Base-by-base conservation (phyloP, 2,113 vertebrate genomes). In the Glaucidium brasilianum region DNA sequence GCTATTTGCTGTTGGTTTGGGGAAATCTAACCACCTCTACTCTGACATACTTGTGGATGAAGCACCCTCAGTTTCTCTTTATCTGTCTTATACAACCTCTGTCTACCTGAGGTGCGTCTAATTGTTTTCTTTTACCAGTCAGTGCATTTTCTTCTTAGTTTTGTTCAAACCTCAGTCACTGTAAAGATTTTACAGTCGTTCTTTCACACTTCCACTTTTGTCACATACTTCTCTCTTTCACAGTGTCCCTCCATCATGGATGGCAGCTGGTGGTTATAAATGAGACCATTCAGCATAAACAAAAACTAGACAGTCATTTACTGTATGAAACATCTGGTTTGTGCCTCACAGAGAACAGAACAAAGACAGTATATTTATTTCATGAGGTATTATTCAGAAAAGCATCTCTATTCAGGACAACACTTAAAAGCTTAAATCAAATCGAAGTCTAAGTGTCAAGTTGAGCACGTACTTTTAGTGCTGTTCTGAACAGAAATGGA, bases 201-300 rank as follows among this genome's bases (percentile, higher is more conserved):
- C 58, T 91, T 81, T 91, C 60, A 29, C 84, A 35, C 71, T 79
- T 85, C 30, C 18, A 45, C 56, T 91, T 82, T 30, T 76, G 85
- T 77, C 81, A 59, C 49, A 39, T 63, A 10, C 55, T 53, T 37
- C 71, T 78, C 23, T 64, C 60, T 82, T 79, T 83, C 43, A n/a
- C 55, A 6, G 52, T 45, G 69, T 83, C 64, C 85, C 67, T 88
- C 67, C 64, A 58, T 85, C 34, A 6, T 50, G 80, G 80, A 71
- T 88, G 60, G 85, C 93, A 97, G 87, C 94, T 96, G 96, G 50
- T 96, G 96, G 50, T 86, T 78, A 85, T 88, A 94, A 91, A 93
- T 68, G 62, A 96, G 55, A 67, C 60, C 29, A 43, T 80, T 92
- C 91, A 76, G 50, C 85, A 84, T 81, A 90, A 94, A 84, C 63